Percentiles rank a stretch among this genome's conserved stretches.
Evolutionary conservation across 2,113 vertebrate genomes (phyloP).

Genomic region (Trogon surrucura): DNA sequence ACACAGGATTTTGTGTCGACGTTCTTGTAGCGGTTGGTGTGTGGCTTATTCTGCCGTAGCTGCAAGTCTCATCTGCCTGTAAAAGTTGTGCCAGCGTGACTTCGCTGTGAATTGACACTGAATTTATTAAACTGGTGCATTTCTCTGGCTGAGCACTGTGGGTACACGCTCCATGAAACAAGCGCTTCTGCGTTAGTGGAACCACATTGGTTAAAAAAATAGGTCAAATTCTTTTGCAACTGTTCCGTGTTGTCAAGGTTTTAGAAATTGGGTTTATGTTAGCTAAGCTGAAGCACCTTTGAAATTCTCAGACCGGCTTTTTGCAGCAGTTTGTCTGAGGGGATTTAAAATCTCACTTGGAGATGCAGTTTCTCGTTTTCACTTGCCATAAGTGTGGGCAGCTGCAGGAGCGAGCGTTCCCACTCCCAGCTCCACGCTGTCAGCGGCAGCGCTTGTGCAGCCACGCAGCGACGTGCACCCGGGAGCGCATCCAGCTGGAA

Average conservation of each 20-base stretch:
- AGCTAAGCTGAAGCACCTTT: background rate
- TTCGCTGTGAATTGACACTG: background rate
- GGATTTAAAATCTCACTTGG: background rate
- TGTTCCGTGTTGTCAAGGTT: background rate
- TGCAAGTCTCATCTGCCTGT: background rate
- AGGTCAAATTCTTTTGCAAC: constrained; percentile 9
- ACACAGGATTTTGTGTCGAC: background rate
- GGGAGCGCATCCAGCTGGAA: background rate
- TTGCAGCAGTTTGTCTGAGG: background rate
- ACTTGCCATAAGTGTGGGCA: background rate
- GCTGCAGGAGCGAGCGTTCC: background rate
- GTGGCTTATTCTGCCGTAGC: background rate
- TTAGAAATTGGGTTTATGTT: background rate
- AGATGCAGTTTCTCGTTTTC: background rate
- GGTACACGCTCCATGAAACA: background rate
- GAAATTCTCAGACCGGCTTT: constrained; percentile 13
- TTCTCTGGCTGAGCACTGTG: background rate
- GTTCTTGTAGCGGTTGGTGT: background rate
- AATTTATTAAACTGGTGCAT: background rate
- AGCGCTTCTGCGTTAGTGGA: background rate
- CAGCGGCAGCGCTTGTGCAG: background rate
- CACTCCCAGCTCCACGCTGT: background rate
- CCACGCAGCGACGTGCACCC: background rate
- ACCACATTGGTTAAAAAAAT: background rate
- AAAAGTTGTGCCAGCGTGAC: background rate